Percentiles rank a stretch among this genome's conserved stretches.
Conservation (phyloP, 2,113 vertebrate genomes). For the Australoheros scitulus region DNA sequence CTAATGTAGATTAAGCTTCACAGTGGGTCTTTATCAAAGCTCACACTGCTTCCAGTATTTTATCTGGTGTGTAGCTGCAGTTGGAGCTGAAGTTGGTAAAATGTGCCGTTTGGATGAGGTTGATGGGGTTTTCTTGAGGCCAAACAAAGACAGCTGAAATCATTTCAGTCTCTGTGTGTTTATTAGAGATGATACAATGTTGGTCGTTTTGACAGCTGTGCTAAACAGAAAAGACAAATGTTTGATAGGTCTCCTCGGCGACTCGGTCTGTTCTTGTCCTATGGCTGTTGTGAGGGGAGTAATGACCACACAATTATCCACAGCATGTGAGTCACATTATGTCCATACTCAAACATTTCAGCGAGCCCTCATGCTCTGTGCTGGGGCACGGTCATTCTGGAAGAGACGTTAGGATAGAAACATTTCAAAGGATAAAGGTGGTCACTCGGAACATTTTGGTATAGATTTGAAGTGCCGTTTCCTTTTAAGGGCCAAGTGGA, state of each 20-base stretch:
- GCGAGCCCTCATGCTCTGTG: not conserved
- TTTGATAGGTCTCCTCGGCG: conserved; percentile 31
- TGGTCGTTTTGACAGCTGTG: conserved; percentile 68
- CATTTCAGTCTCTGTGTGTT: conserved; percentile 65
- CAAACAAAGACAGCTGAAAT: not conserved
- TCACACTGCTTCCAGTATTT: too few relatives aligned
- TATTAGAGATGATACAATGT: conserved; percentile 79
- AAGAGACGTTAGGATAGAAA: too few relatives aligned
- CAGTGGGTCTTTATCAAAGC: not conserved
- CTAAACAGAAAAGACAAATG: conserved; percentile 72
- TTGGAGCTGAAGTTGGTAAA: not conserved
- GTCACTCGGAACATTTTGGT: not conserved
- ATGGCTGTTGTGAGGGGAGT: not conserved
- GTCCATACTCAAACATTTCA: not conserved
- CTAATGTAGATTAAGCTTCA: too few relatives aligned
- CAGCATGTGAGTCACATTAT: not conserved
- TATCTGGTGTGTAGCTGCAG: not conserved
- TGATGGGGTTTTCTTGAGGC: not conserved
- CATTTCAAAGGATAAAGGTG: not conserved
- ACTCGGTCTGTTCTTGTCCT: conserved; percentile 3
- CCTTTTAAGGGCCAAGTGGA: not conserved
- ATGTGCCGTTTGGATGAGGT: not conserved
- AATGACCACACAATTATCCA: not conserved
- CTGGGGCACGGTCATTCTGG: not conserved
- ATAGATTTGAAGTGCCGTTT: not conserved